These are phyloP conservation scores for Chymomyza fuscimana DNA, from an alignment of 2,888 invertebrate species.

Conservation along the genomic window DNA sequence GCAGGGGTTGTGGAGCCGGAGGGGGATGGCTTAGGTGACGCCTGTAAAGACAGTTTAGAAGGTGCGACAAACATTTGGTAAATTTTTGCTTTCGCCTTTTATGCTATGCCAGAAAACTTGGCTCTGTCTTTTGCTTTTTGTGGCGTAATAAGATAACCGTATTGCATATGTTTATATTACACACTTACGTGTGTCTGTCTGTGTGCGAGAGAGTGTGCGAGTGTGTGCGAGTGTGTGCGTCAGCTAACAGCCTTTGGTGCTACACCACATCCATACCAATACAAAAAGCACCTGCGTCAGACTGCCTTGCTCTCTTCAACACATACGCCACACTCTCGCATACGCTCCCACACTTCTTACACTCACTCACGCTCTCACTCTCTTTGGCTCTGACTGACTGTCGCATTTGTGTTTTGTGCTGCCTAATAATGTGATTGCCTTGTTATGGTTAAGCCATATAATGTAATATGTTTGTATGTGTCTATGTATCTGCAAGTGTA, in stretches of 20 bases:
- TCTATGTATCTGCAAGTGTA: slow-evolving; percentile 16
- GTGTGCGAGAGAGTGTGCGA: slow-evolving; percentile 27
- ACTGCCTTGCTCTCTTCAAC: not conserved
- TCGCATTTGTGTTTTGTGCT: slow-evolving; percentile 56
- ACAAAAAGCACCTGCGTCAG: not conserved
- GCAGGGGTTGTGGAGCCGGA: slow-evolving; percentile 1
- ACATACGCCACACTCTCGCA: not conserved
- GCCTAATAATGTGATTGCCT: slow-evolving; percentile 73
- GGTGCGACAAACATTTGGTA: not conserved
- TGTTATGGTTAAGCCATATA: slow-evolving; percentile 74
- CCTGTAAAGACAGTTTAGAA: not conserved
- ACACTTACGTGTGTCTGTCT: slow-evolving; percentile 25
- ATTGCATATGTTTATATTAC: slow-evolving; percentile 74
- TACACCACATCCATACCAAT: slow-evolving; percentile 22
- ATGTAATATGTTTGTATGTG: slow-evolving; percentile 61
- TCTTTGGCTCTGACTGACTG: slow-evolving; percentile 22
- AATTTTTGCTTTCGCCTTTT: slow-evolving; percentile 36
- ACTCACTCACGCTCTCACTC: slow-evolving; percentile 13
- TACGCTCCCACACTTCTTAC: slow-evolving; percentile 5
- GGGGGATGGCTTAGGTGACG: slow-evolving; percentile 7
- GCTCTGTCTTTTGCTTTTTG: slow-evolving; percentile 42
- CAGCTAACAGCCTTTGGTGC: slow-evolving; percentile 48
- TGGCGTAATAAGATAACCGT: slow-evolving; percentile 68
- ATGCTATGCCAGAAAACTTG: slow-evolving; percentile 17
- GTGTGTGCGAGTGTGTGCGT: slow-evolving; percentile 17